Evolutionary conservation across 2,888 invertebrate genomes (phyloP).

Genomic region (Drosophila neutralis): DNA sequence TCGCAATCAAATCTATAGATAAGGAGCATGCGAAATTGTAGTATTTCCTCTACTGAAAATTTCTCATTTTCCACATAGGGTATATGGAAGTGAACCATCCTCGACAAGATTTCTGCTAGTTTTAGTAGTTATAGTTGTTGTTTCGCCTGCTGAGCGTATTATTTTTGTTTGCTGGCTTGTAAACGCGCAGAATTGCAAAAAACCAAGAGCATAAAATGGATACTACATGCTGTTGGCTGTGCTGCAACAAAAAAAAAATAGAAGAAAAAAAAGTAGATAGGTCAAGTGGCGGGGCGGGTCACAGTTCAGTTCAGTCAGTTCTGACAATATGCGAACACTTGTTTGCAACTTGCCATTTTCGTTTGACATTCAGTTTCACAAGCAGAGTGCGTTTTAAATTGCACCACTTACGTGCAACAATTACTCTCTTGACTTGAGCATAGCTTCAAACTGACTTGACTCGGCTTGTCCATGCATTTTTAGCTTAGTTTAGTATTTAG

Average conservation of each 20-base stretch:
- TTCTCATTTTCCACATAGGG: slow-evolving; percentile 2
- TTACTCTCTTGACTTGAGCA: neutral
- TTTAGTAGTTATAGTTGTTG: slow-evolving; percentile 1
- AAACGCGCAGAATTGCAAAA: slow-evolving; percentile 35
- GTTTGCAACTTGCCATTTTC: slow-evolving; percentile 6
- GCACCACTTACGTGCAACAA: neutral
- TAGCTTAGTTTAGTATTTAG: neutral
- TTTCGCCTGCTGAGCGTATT: slow-evolving; percentile 35
- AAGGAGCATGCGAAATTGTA: neutral
- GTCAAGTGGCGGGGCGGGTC: slow-evolving; percentile 7
- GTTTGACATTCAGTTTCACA: slow-evolving; percentile 24
- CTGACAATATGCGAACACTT: slow-evolving; percentile 22
- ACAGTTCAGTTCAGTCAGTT: slow-evolving; percentile 7
- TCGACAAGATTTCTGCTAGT: neutral
- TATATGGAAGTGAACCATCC: neutral
- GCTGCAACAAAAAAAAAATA: neutral
- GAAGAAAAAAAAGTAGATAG: neutral
- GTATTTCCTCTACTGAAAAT: neutral
- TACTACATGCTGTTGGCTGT: slow-evolving; percentile 5
- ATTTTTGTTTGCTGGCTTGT: slow-evolving; percentile 54
- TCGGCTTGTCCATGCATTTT: neutral
- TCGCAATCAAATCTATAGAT: neutral
- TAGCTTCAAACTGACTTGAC: neutral
- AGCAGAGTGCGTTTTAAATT: neutral
- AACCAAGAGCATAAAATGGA: slow-evolving; percentile 10